These are phyloP conservation scores for Drosophila glabriapex DNA, from an alignment of 2,888 invertebrate species.

Conservation along the genomic window DNA sequence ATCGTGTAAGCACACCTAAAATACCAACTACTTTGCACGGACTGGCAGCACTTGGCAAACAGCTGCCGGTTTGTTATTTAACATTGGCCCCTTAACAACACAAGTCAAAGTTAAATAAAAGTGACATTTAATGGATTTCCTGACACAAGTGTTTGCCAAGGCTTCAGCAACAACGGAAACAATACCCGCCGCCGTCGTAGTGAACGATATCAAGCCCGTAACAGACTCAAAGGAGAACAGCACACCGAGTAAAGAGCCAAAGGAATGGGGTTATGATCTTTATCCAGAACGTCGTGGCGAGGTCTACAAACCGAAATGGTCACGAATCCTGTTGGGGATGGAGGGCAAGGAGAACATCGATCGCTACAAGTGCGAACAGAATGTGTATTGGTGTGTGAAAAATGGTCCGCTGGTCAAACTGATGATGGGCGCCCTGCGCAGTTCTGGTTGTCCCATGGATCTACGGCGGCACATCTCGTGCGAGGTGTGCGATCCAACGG, in stretches of 20 bases:
- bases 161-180: conserved; percentile 39
- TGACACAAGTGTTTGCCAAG: conserved; percentile 69
- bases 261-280: conserved; percentile 91
- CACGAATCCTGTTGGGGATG: conserved; percentile 87
- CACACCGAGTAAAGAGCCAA: conserved; percentile 41
- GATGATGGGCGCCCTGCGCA: conserved; percentile 93
- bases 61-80: conserved; percentile 74
- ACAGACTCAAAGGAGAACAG: conserved; percentile 12
- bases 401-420: conserved; percentile 93
- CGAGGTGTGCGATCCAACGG: conserved; percentile 93
- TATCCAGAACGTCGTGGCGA: conserved; percentile 92
- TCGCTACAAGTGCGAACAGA: conserved; percentile 92
- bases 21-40: neutral
- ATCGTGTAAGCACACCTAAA: conserved; percentile 5
- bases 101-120: conserved; percentile 14
- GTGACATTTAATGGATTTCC: conserved; percentile 57
- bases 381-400: conserved; percentile 89
- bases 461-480: conserved; percentile 95
- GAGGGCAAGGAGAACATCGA: conserved; percentile 90
- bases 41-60: conserved; percentile 55
- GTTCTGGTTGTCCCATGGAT: conserved; percentile 89
- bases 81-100: conserved; percentile 28
- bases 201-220: conserved; percentile 29
- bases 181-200: conserved; percentile 3
- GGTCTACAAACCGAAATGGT: conserved; percentile 87